These are phyloP conservation scores for Neolamprologus modestus DNA, from an alignment of 2,113 vertebrate species.

Conservation along the genomic window DNA sequence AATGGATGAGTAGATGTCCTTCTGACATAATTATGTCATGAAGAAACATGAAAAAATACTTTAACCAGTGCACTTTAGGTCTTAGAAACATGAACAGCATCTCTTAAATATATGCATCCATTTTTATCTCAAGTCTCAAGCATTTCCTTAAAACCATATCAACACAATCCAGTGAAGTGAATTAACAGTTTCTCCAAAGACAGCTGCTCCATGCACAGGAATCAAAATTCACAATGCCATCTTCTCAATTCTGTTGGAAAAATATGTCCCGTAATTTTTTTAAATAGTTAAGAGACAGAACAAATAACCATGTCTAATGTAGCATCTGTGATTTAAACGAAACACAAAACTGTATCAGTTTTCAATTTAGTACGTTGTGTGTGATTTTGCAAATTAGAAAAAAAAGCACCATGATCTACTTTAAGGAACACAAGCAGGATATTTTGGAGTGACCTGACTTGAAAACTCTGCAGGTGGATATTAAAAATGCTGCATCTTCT, in stretches of 20 bases:
- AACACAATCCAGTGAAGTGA: background rate
- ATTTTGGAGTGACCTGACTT: background rate
- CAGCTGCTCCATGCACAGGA: fast-evolving
- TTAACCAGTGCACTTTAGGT: background rate
- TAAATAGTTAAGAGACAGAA: background rate
- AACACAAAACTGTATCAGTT: background rate
- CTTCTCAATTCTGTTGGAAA: background rate
- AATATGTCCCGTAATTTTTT: fast-evolving
- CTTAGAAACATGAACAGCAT: background rate
- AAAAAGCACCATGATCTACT: background rate
- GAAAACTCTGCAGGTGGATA: background rate
- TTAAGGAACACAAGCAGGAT: background rate
- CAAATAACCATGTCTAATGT: background rate
- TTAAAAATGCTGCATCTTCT: background rate
- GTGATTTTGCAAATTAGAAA: fast-evolving
- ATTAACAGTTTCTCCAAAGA: background rate
- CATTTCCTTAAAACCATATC: background rate
- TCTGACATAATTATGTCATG: background rate
- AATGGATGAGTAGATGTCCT: background rate
- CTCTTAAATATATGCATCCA: background rate
- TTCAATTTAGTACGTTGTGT: background rate
- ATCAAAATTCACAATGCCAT: background rate
- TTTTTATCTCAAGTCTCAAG: background rate
- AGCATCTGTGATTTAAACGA: fast-evolving
- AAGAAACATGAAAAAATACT: background rate